Percentiles rank a stretch among this genome's conserved stretches.
phyloP scores from a whole-genome alignment of 2,113 vertebrate species.

The Dascyllus trimaculatus region DNA sequence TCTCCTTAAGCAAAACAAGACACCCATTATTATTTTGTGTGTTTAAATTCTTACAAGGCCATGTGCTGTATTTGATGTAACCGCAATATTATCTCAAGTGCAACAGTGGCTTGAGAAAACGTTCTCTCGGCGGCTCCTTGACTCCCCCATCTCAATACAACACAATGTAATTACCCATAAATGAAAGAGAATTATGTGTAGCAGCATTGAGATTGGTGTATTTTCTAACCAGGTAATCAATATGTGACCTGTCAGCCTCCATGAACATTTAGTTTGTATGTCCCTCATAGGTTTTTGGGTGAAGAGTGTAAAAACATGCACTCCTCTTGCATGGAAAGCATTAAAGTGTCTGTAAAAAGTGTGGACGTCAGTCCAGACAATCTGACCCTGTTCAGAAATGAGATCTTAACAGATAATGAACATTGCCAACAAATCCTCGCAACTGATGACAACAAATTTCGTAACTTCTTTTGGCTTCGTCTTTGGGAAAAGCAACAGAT shows the following conservation, averaged over 20 bases:
- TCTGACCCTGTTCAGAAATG: not conserved
- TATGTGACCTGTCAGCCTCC: too few species aligned
- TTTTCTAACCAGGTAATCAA: not conserved
- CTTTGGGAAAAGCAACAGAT: not conserved
- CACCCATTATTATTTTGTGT: not conserved
- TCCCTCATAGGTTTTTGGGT: not conserved
- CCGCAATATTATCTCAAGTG: not conserved
- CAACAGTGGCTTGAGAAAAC: not conserved
- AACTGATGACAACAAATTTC: not conserved
- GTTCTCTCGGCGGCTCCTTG: not conserved
- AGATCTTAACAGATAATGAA: not conserved
- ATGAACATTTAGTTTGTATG: not conserved
- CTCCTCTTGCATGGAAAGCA: not conserved
- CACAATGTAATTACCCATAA: too few species aligned
- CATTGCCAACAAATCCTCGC: not conserved
- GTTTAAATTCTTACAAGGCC: not conserved
- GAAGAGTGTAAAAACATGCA: not conserved
- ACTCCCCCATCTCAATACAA: not conserved
- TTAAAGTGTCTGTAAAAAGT: not conserved
- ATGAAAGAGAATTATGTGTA: not conserved
- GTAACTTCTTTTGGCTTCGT: conserved; percentile 2
- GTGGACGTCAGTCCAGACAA: not conserved
- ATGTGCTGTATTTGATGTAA: not conserved
- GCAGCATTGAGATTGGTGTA: not conserved
- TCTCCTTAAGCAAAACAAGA: not conserved